Evolutionary conservation across 2,113 vertebrate genomes (phyloP).

Genomic region (Pionites leucogaster): DNA sequence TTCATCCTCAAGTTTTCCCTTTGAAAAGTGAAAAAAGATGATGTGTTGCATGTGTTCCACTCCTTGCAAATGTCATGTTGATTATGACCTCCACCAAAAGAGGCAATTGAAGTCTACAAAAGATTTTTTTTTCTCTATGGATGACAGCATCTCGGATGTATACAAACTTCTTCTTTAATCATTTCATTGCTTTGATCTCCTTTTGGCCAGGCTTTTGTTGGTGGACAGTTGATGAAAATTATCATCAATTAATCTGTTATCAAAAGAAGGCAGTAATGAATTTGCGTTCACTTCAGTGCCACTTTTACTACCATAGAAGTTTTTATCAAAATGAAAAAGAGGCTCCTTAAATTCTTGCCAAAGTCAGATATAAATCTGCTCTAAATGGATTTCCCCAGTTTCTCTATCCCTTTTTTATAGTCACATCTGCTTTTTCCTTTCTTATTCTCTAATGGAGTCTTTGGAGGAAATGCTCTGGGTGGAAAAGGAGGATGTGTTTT

Average conservation of each 20-base stretch:
- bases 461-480: neutral
- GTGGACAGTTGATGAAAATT: neutral
- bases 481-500: neutral
- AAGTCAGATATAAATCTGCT: neutral
- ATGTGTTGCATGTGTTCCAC: neutral
- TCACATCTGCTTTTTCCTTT: neutral
- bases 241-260: neutral
- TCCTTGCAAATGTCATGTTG: neutral
- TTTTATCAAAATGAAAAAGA: neutral
- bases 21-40: neutral
- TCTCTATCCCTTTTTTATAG: neutral
- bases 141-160: neutral
- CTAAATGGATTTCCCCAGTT: neutral
- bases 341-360: neutral
- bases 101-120: neutral
- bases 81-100: slow-evolving; percentile 14
- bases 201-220: neutral
- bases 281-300: neutral
- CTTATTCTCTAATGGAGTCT: neutral
- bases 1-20: neutral
- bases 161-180: neutral
- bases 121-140: neutral
- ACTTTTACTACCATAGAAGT: neutral
- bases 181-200: neutral
- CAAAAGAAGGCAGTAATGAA: neutral